These are phyloP conservation scores for Oreochromis niloticus DNA, from an alignment of 2,113 vertebrate genomes.

Conservation along the genomic window DNA sequence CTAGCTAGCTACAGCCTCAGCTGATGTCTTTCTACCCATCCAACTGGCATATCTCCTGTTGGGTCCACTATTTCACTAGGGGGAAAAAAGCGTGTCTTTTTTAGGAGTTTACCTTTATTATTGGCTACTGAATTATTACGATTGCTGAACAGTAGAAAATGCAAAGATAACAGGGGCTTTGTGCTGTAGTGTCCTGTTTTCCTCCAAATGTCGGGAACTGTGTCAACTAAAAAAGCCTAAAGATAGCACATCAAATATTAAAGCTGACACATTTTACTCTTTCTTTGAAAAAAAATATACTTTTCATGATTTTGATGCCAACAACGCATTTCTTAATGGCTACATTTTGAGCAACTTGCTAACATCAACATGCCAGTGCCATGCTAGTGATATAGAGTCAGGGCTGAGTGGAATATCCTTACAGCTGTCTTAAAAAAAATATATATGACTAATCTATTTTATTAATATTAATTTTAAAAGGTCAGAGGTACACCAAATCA, in stretches of 20 bases:
- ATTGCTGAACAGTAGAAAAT: not conserved
- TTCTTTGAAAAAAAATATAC: not conserved
- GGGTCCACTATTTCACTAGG: not conserved
- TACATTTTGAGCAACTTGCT: not conserved
- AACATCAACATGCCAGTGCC: not conserved
- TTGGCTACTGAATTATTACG: not conserved
- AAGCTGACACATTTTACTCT: not conserved
- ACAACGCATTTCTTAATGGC: not conserved
- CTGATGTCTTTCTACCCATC: not conserved
- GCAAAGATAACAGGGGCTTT: not conserved
- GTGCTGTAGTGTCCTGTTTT: not conserved
- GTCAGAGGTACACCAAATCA: not conserved
- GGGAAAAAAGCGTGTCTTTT: not conserved
- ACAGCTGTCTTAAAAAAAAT: not conserved
- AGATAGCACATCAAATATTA: not conserved
- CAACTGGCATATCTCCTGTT: not conserved
- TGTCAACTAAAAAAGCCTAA: not conserved
- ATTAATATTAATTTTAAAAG: not conserved
- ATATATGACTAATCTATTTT: not conserved
- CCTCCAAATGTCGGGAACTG: not conserved
- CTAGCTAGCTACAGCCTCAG: not conserved
- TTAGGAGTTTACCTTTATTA: not conserved
- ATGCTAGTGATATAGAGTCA: not conserved
- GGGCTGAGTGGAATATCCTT: not conserved
- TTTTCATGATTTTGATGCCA: not conserved